Evolutionary conservation across 30 jellyfish, hydroid and myxozoan genomes (phyloP), one percentile per base, ranked within the genome.

Genomic region (Turritopsis dohrnii): DNA sequence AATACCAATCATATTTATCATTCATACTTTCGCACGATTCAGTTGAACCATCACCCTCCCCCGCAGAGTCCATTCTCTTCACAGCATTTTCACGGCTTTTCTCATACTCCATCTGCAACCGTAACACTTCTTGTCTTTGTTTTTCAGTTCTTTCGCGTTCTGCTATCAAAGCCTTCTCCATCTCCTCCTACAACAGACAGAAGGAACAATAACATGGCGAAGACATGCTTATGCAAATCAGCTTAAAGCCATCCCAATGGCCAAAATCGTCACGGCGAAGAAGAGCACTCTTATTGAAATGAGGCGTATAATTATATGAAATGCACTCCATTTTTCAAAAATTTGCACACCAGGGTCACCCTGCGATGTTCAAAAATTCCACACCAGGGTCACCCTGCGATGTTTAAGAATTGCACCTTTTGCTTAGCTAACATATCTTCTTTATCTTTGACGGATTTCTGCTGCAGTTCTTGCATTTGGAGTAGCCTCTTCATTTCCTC

Each of bases 91-190:
- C 86, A 16, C 81, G 89, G 9, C 83, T 60, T 29, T 60, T 31
- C 41, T 91, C 96, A 79, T 86, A 91, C 30, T 91, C 97, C 27
- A 53, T 82, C 66, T 91, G 97, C 75, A 91, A 72, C 27, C 96
- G 81, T 53, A 84, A 19, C 31, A 91, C 97, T 31, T 91, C 97
- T 65, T 79, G 84, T 28, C 96, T 83, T 75, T 91, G 96, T 0
- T 84, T 87, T 26, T 91, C 97, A 52, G 88, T 87, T 77, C 83
- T 86, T 24, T 72, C 76, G 31, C 84, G 88, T 83, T 91, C 96
- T n/a, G 52, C 88, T 53, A 86, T 87, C 94, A 87, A 83, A 21
- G 79, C 71, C 52, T 91, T 87, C 21, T 91, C 89, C 65, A 91
- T 76, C 66, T 91, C 97, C 65, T 87, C 97, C 80, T 80, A 28